A percentile compares a stretch with the other conserved stretches of the same genome.
These are phyloP conservation scores for Plecturocebus donacophilus DNA, from an alignment of 2,113 vertebrate species.

Conservation along the genomic window DNA sequence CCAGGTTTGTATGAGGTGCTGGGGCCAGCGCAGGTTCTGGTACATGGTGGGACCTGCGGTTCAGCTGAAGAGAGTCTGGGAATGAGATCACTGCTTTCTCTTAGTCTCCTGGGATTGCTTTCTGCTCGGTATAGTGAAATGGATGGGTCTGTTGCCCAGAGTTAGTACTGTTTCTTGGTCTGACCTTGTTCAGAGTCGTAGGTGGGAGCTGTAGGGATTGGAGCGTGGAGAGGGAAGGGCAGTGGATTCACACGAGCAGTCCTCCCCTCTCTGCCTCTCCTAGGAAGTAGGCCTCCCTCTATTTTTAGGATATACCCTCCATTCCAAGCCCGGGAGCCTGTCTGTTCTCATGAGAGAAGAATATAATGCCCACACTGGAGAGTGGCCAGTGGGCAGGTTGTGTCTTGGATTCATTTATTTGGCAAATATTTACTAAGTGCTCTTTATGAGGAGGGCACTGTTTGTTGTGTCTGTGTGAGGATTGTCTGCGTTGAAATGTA, in stretches of 20 bases:
- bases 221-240: not conserved
- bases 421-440: not conserved
- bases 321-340: not conserved
- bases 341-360: not conserved
- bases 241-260: fast-evolving
- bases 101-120: not conserved
- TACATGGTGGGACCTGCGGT: not conserved
- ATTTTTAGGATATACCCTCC: not conserved
- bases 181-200: not conserved
- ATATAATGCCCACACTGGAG: not conserved
- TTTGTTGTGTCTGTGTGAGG: not conserved
- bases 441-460: fast-evolving
- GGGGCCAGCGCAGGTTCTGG: not conserved
- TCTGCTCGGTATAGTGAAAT: not conserved
- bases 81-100: fast-evolving
- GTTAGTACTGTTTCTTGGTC: not conserved
- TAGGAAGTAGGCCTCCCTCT: not conserved
- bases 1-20: fast-evolving
- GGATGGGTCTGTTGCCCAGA: fast-evolving
- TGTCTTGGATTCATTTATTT: not conserved
- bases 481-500: not conserved
- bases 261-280: not conserved
- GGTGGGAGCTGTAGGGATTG: not conserved
- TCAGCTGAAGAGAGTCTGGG: no score
- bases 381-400: not conserved